phyloP scores from a whole-genome alignment of 2,888 invertebrate genomes.

The Meteorus colon region DNA sequence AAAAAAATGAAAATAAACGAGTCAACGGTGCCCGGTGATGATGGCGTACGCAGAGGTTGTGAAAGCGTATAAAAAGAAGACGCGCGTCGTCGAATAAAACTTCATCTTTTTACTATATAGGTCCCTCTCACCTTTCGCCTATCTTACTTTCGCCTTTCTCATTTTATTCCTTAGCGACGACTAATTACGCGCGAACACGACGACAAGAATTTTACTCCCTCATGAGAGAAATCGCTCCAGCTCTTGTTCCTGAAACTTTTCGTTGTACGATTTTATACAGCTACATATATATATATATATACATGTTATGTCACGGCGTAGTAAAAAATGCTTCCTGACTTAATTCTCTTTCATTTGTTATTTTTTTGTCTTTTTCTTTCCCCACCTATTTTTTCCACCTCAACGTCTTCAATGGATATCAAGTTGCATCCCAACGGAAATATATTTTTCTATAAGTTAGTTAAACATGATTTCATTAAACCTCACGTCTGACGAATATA shows the following conservation, averaged over 20 bases:
- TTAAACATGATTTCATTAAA: too few species aligned
- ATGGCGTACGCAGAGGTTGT: constrained; percentile 17
- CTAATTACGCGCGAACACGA: constrained; percentile 38
- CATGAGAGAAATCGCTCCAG: constrained; percentile 7
- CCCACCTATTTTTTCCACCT: too few species aligned
- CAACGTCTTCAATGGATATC: too few species aligned
- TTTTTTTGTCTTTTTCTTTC: too few species aligned
- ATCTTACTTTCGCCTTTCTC: not conserved
- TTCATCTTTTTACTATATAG: constrained; percentile 26
- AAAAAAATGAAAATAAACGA: constrained; percentile 31
- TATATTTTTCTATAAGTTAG: too few species aligned
- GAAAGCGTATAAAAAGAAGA: constrained; percentile 1
- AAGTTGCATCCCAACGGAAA: too few species aligned
- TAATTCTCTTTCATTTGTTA: too few species aligned
- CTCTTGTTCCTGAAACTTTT: constrained; percentile 3
- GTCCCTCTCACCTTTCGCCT: constrained; percentile 14
- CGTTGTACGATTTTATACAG: not conserved
- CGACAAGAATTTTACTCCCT: constrained; percentile 6
- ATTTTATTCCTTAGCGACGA: constrained; percentile 31
- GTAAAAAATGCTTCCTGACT: too few species aligned
- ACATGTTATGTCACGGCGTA: constrained; percentile 7
- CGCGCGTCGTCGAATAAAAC: constrained; percentile 15
- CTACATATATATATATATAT: not conserved
- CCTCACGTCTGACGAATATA: too few species aligned
- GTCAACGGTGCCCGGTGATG: constrained; percentile 24